phyloP scores from a whole-genome alignment of 2,113 vertebrate species.

The Amazona guildingii region DNA sequence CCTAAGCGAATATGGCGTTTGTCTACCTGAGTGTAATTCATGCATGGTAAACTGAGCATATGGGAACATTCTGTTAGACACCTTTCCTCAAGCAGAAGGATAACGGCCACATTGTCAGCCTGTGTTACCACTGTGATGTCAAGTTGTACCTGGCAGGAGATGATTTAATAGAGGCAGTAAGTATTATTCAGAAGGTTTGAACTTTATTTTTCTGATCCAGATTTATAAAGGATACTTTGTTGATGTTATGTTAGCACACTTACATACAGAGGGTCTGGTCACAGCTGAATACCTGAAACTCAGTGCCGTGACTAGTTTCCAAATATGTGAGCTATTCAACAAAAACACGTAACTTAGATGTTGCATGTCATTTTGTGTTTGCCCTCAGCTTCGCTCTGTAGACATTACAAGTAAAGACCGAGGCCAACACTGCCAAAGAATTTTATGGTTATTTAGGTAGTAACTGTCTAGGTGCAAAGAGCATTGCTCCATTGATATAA shows the following conservation, averaged over 20 bases:
- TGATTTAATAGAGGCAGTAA: neutral
- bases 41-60: neutral
- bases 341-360: neutral
- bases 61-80: neutral
- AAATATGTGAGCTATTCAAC: neutral
- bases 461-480: neutral
- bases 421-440: neutral
- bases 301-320: neutral
- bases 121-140: neutral
- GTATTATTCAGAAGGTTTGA: neutral
- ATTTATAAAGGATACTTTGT: neutral
- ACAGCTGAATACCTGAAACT: neutral
- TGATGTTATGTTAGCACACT: neutral
- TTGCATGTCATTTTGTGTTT: neutral
- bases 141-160: neutral
- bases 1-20: neutral
- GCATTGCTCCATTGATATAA: neutral
- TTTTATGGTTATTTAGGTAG: neutral
- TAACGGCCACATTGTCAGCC: neutral
- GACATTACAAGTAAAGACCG: rapidly evolving
- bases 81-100: neutral
- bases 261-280: neutral
- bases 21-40: neutral
- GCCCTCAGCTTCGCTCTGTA: neutral
- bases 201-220: neutral